phyloP scores from a whole-genome alignment of 1,140 invertebrate genomes.

The Lamellibrachia luymesi region DNA sequence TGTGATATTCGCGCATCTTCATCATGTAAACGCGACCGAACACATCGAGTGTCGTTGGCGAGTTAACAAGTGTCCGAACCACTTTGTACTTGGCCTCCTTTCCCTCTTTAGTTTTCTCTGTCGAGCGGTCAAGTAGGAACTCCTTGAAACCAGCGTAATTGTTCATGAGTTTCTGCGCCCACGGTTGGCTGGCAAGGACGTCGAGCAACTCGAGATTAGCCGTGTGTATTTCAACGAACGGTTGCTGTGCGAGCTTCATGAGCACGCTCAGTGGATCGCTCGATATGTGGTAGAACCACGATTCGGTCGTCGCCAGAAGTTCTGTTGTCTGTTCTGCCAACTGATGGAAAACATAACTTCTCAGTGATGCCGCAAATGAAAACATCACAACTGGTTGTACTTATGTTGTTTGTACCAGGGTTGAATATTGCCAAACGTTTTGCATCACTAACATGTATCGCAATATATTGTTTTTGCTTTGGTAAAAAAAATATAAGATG shows the following conservation, averaged over 20 bases:
- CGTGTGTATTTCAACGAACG: constrained; percentile 64
- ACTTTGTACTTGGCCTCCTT: constrained; percentile 72
- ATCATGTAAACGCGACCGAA: constrained; percentile 67
- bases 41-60: constrained; percentile 60
- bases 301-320: constrained; percentile 59
- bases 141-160: constrained; percentile 69
- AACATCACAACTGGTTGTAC: not conserved
- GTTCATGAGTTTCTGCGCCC: constrained; percentile 67
- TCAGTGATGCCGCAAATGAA: not conserved
- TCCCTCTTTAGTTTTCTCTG: constrained; percentile 69
- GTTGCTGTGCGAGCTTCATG: constrained; percentile 63
- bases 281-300: constrained; percentile 64
- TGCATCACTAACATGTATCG: no score
- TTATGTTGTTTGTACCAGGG: no score
- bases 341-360: constrained; percentile 29
- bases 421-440: no score
- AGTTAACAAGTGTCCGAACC: constrained; percentile 65
- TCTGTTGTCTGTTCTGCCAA: constrained; percentile 52
- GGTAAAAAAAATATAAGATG: no score
- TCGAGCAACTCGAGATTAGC: not conserved
- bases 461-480: no score
- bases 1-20: constrained; percentile 67
- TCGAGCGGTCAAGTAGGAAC: constrained; percentile 71
- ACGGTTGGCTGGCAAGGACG: constrained; percentile 60
- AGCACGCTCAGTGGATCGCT: constrained; percentile 62